Base-by-base conservation (phyloP, 2,888 invertebrate species). In the Machimus atricapillus region DNA sequence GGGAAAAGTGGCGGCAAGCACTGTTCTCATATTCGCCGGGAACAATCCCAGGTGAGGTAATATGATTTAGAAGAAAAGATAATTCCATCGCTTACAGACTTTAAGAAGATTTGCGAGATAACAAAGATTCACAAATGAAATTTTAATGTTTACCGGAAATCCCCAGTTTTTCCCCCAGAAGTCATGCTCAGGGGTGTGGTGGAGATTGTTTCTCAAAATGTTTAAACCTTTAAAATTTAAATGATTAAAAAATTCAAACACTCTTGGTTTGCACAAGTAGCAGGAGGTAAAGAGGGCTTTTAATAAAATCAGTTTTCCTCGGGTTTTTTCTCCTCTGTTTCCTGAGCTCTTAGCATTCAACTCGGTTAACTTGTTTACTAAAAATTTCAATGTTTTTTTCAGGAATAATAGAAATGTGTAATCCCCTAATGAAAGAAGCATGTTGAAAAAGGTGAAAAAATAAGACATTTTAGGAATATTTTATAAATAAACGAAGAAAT, bases 11-110 rank as follows among this genome's bases (percentile, higher is more conserved):
- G 37, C 14, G 34, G 27, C n/a, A 9, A 58, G 14, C n/a, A 9
- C 76, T 34, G 1, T 34, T 34, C 12, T 76, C 76, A 37, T 37
- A 76, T 76, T 76, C 34, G 2, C 37, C 19, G 34, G 19, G 12
- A 76, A 34, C 34, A 76, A 37, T 23, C 78, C 78, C 14, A 40
- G 37, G 78, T 43, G 43, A 78, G n/a, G 43, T 43, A 78, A 78
- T 43, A 46, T 78, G 78, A 78, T 79, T 79, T 79, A 52, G 27
- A 79, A 79, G 52, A 79, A 52, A 79, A 79, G 23, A 79, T 79
- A 79, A 79, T 79, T 79, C 52, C 79, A 79, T 23, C 37, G 52
- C 52, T 79, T 46, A 52, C 46, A 27, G 52, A 40, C 52, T 27
- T 78, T 78, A 78, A 78, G 14, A 43, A 78, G 78, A 43, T 78